Percentiles rank a stretch among this genome's conserved stretches.
Conservation (phyloP, 2,888 invertebrate species). For the Blomia tropicalis region DNA sequence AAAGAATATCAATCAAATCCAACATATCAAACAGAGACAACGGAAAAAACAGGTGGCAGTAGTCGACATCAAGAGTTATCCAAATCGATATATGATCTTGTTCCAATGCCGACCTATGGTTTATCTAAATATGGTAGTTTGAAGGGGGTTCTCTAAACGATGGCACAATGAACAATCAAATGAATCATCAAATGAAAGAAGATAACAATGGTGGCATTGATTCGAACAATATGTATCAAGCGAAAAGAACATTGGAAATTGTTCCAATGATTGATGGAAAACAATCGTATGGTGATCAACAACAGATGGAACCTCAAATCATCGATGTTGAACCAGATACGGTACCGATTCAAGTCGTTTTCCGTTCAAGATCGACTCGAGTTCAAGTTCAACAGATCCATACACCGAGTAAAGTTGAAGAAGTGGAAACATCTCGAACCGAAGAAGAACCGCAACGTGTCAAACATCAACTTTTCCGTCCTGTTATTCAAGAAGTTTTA, state of each 20-base stretch:
- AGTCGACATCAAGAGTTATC: not conserved
- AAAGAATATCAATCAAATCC: too few relatives aligned
- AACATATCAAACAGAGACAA: not conserved
- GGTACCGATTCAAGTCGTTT: constrained; percentile 9
- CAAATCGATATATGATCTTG: not conserved
- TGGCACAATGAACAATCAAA: too few relatives aligned
- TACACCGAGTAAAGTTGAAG: not conserved
- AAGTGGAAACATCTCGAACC: constrained; percentile 12
- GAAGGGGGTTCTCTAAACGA: too few relatives aligned
- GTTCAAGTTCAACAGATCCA: constrained; percentile 12
- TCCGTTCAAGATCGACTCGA: constrained; percentile 6
- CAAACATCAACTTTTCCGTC: constrained; percentile 2
- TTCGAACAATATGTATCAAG: not conserved
- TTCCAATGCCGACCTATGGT: constrained; percentile 13
- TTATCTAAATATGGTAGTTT: not conserved
- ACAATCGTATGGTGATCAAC: not conserved
- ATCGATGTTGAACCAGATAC: constrained; percentile 12
- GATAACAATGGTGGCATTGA: not conserved
- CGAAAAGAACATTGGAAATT: constrained; percentile 6
- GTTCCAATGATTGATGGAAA: constrained; percentile 8
- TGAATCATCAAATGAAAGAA: too few relatives aligned
- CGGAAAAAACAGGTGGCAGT: not conserved
- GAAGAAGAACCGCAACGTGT: constrained; percentile 23
- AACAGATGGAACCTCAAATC: constrained; percentile 12
- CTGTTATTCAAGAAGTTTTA: not conserved